A percentile compares a stretch with the other conserved stretches of the same genome.
Evolutionary conservation across 92 coral and sea anemone genomes (phyloP).

Genomic region (Siderastrea siderea): DNA sequence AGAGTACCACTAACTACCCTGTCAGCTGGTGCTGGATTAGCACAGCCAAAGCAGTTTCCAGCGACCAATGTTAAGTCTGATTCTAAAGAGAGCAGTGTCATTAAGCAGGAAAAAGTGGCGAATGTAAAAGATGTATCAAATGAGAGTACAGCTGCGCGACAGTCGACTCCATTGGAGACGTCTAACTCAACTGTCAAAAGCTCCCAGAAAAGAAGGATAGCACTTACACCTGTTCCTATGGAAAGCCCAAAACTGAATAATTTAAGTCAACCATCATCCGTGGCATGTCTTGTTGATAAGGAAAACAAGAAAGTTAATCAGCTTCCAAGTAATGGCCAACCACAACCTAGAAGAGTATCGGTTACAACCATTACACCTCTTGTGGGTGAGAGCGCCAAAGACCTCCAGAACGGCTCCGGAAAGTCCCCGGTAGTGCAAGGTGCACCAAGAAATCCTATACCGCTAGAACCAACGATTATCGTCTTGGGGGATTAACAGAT

Average conservation of each 20-base stretch:
- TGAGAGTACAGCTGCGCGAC: background rate
- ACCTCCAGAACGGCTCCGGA: background rate
- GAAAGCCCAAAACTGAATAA: background rate
- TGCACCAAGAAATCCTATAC: constrained; percentile 56
- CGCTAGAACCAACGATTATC: constrained; percentile 69
- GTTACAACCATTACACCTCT: constrained; percentile 26
- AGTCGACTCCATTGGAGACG: background rate
- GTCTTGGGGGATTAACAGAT: constrained; percentile 31
- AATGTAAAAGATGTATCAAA: background rate
- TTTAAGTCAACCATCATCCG: background rate
- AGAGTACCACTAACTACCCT: constrained; percentile 46
- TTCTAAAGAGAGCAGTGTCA: background rate
- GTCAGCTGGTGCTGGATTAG: constrained; percentile 5
- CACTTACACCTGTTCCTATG: constrained; percentile 13
- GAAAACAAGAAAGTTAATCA: constrained; percentile 23
- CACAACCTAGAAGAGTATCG: constrained; percentile 42
- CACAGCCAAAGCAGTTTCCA: background rate
- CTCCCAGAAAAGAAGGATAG: constrained; percentile 4
- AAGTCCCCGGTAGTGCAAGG: background rate
- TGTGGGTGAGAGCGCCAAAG: background rate
- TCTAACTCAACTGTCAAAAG: background rate
- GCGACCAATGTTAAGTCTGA: background rate
- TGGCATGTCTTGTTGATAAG: constrained; percentile 13
- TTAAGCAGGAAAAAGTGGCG: background rate
- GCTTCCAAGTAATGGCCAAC: background rate